A percentile compares a stretch with the other conserved stretches of the same genome.
These are phyloP conservation scores for Diplodus sargus DNA, from an alignment of 2,797 vertebrate genomes.

Conservation along the genomic window DNA sequence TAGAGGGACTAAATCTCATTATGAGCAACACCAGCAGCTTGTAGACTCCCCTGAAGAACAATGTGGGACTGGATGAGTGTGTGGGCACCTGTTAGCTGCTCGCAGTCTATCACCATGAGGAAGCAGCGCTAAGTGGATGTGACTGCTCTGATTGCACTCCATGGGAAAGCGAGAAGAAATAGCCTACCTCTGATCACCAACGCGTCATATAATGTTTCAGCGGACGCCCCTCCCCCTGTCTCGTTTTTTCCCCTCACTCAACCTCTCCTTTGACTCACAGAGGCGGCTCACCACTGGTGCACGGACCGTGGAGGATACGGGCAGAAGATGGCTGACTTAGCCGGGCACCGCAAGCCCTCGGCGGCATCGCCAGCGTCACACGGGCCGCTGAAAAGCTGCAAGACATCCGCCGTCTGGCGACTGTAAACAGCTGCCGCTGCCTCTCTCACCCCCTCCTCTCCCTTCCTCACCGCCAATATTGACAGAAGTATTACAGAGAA, in stretches of 20 bases:
- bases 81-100: constrained; percentile 78
- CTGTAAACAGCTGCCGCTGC: constrained; percentile 78
- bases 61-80: neutral
- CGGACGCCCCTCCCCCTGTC: constrained; percentile 91
- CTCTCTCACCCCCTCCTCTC: constrained; percentile 51
- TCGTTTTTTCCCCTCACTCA: constrained; percentile 83
- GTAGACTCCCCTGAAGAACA: constrained; percentile 27
- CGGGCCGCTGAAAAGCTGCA: constrained; percentile 78
- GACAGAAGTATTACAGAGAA: constrained; percentile 92
- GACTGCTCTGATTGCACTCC: constrained; percentile 75
- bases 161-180: constrained; percentile 84
- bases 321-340: constrained; percentile 95
- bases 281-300: constrained; percentile 90
- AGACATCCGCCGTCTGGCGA: constrained; percentile 80
- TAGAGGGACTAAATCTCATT: neutral
- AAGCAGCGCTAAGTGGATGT: constrained; percentile 68
- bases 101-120: constrained; percentile 46
- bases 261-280: constrained; percentile 90
- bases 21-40: constrained; percentile 2
- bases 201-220: constrained; percentile 90
- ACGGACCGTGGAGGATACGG: constrained; percentile 86
- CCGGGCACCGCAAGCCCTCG: constrained; percentile 85
- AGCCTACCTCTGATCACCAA: constrained; percentile 84
- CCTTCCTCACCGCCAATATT: constrained; percentile 86
- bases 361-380: constrained; percentile 82